Evolutionary conservation across 2,888 invertebrate genomes (phyloP), one percentile per base, ranked within the genome.

Genomic region (Magallana nippona): DNA sequence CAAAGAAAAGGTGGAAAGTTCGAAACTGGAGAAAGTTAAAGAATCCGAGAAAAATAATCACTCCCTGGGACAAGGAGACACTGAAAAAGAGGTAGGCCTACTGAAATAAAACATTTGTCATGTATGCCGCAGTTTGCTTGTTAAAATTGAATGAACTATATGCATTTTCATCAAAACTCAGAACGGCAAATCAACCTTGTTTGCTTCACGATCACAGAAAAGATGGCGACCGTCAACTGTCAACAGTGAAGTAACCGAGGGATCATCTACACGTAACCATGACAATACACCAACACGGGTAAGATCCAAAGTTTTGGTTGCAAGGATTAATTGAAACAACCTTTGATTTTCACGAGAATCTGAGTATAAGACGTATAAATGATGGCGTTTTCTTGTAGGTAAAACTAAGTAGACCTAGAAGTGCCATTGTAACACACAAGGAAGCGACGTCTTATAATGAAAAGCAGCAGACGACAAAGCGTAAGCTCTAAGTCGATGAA

Each of bases 391-490:
- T 79, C 19, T 79, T 83, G 1, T 32, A 79, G 78, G 55, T 22
- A 55, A 55, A 55, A 62, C 2, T 22, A 10, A 60, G 78, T 0
- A 44, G 85, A 56, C 85, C 85, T 1, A 85, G 82, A 32, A 85
- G 85, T 83, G 85, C 85, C 22, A 81, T 85, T 32, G 81, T 85
- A 22, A 85, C 85, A 5, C 83, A 83, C 55, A 44, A 58, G 55
- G 85, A 85, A 71, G 83, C 62, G 22, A 60, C 13, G 13, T 22
- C 81, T n/a, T 81, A 60, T 62, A 57, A 79, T 19, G 57, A 56
- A 8, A 79, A 57, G 17, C 55, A 79, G 22, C 79, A 57, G 22
- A 79, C 13, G 10, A 57, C 17, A 55, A 55, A 56, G 79, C 32
- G 79, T 85, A 81, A 84, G 22, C 27, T 71, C 32, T 71, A 22